Percentiles rank a stretch among this genome's conserved stretches.
These are phyloP conservation scores for Leptosomus discolor DNA, from an alignment of 2,113 vertebrate species.

Conservation along the genomic window DNA sequence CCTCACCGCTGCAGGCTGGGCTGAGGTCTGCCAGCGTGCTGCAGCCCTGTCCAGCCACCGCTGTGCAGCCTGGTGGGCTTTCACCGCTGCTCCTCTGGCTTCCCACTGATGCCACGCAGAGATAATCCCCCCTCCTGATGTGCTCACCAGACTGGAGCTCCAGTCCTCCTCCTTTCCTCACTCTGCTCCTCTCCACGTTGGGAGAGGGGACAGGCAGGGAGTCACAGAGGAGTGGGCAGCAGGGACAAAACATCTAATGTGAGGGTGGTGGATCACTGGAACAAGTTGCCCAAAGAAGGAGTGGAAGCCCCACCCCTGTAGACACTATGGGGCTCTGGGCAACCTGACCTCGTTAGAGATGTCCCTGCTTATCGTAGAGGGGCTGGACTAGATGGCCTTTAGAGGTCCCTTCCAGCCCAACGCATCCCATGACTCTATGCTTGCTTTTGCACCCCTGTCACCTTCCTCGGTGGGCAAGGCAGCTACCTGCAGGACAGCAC, in stretches of 20 bases:
- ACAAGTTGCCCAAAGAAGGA: too few relatives aligned
- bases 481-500: not conserved
- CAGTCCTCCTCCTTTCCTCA: not conserved
- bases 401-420: too few relatives aligned
- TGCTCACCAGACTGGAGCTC: not conserved
- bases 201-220: not conserved
- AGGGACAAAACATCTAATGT: rapidly evolving
- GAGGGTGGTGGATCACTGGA: too few relatives aligned
- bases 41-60: not conserved
- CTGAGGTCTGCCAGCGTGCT: not conserved
- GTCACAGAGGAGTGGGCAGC: not conserved
- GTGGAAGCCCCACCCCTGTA: too few relatives aligned
- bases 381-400: too few relatives aligned
- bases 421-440: not conserved
- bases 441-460: not conserved
- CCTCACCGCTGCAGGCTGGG: not conserved
- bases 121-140: not conserved
- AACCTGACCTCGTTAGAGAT: too few relatives aligned
- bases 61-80: not conserved
- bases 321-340: too few relatives aligned
- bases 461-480: not conserved
- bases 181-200: not conserved
- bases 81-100: not conserved
- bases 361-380: too few relatives aligned
- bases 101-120: not conserved